Evolutionary conservation across 2,113 vertebrate species (phyloP), one percentile per base, ranked within the genome.

Genomic region (Archilochus colubris): DNA sequence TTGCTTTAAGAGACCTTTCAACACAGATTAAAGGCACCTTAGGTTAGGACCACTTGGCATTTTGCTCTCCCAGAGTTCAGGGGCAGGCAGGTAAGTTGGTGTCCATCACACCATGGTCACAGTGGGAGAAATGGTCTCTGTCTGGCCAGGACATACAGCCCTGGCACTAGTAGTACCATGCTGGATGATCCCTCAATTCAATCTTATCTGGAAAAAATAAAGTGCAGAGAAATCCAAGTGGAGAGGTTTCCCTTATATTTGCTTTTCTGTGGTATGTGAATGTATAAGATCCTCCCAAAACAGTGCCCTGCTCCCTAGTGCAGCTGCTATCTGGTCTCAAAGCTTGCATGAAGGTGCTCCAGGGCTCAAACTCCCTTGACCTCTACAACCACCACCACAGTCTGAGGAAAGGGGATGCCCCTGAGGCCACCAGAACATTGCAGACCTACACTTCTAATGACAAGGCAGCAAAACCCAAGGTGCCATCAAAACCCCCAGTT

Each of bases 381-480:
- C 24, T 69, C 43, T 70, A 16, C 5, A 7, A 7, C 24, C 24
- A 46, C 4, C 19, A 18, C 4, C 6, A 7, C 11, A 58, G 43
- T 31, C 31, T 1, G 2, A 48, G 4, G 31, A 76, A 36, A 9
- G 46, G 24, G 5, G 22, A 62, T 19, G 10, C 11, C 24, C 23
- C 2, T 0, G 1, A 58, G 15, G 48, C 23, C 73, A 69, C 31
- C 10, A 14, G 21, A 24, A 2, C 16, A 5, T 28, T 9, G 18
- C n/a, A 27, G 43, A 38, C 53, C 16, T 76, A 31, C 68, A 62
- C 22, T n/a, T 0, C 0, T 17, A 69, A 63, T 14, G 24, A 18
- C 0, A 6, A 5, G 6, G 54, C 31, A 74, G 18, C 27, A 69
- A 86, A 83, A 30, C 23, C 44, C 51, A 62, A 53, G 18, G 54